Evolutionary conservation across 2,888 invertebrate species (phyloP).

Genomic region (Ceriagrion tenellum): DNA sequence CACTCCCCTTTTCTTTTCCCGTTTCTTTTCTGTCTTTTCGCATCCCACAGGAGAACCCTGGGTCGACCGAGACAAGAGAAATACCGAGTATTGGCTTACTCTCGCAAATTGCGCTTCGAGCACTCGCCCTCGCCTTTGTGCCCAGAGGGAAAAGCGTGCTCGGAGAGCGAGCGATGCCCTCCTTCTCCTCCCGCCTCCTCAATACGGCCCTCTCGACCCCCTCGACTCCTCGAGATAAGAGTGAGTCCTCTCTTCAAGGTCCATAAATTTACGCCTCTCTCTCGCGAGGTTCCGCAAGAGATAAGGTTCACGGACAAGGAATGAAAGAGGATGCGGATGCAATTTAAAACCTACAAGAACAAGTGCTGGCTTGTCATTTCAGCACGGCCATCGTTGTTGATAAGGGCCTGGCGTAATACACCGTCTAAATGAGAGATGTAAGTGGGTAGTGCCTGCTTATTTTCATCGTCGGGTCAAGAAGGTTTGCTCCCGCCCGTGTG

Average conservation of each 20-base stretch:
- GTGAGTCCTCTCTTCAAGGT: neutral
- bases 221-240: neutral
- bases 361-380: neutral
- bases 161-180: neutral
- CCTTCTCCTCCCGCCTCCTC: neutral
- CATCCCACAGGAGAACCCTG: neutral
- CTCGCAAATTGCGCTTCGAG: neutral
- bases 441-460: neutral
- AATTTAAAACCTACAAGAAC: neutral
- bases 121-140: neutral
- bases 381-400: neutral
- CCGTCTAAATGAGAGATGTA: neutral
- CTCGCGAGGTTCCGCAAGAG: neutral
- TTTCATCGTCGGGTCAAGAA: neutral
- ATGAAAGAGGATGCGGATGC: neutral
- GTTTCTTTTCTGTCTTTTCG: neutral
- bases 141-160: neutral
- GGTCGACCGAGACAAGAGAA: neutral
- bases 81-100: neutral
- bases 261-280: neutral
- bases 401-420: neutral
- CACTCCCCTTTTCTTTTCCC: neutral
- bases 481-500: neutral
- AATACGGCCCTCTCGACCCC: neutral
- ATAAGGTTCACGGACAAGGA: neutral